Percentiles rank a stretch among this genome's conserved stretches.
These are phyloP conservation scores for Limnothrissa miodon DNA, from an alignment of 2,113 vertebrate genomes.

Conservation along the genomic window DNA sequence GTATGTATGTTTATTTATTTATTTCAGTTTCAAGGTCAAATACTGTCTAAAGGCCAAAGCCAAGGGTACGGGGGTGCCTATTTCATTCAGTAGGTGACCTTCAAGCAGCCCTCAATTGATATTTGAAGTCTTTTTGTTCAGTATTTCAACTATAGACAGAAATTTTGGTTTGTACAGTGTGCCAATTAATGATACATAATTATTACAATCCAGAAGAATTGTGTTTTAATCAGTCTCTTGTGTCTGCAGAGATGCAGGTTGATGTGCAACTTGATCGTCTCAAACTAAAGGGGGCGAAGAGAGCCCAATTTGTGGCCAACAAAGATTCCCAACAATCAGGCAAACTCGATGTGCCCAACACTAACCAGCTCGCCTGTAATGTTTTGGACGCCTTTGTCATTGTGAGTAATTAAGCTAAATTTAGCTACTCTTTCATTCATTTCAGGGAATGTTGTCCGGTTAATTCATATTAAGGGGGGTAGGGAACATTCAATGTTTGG, in stretches of 20 bases:
- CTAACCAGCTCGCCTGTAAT: slow-evolving; percentile 73
- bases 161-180: too few species aligned
- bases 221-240: neutral
- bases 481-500: too few species aligned
- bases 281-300: slow-evolving; percentile 80
- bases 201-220: neutral
- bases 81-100: slow-evolving; percentile 70
- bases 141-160: too few species aligned
- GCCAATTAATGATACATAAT: too few species aligned
- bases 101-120: neutral
- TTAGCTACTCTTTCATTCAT: neutral
- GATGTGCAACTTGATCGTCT: slow-evolving; percentile 80
- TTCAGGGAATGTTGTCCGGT: neutral
- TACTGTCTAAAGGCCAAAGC: slow-evolving; percentile 80
- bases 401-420: slow-evolving; percentile 58
- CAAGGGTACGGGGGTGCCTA: slow-evolving; percentile 66
- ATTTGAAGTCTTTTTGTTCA: neutral
- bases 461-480: neutral
- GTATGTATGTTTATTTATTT: slow-evolving; percentile 4
- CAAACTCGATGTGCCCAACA: slow-evolving; percentile 75
- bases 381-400: slow-evolving; percentile 75
- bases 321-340: slow-evolving; percentile 71
- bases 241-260: slow-evolving; percentile 74
- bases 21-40: slow-evolving; percentile 75
- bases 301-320: slow-evolving; percentile 78